Conservation (phyloP, 2,888 invertebrate species). For the Macaria notata region DNA sequence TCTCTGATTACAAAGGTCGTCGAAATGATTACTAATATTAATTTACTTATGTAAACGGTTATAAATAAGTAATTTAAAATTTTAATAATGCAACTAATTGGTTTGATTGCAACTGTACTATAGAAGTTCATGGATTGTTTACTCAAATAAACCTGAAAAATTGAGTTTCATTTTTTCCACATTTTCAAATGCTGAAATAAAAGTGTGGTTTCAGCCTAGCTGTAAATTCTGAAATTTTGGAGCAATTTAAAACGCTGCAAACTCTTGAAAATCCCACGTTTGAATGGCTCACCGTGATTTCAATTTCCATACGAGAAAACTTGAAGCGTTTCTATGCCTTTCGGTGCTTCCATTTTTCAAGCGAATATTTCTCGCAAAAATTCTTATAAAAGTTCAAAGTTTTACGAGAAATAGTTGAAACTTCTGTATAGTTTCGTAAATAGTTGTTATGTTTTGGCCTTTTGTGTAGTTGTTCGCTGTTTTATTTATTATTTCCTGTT, state of each 20-base stretch:
- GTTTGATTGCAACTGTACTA: too few species aligned
- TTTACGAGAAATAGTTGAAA: slow-evolving; percentile 14
- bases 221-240: background rate
- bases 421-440: slow-evolving; percentile 15
- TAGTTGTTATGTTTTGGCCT: slow-evolving; percentile 15
- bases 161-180: too few species aligned
- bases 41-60: too few species aligned
- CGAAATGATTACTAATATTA: too few species aligned
- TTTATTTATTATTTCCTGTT: slow-evolving; percentile 5
- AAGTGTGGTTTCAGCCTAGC: too few species aligned
- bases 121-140: too few species aligned
- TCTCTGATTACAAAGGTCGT: too few species aligned
- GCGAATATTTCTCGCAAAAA: slow-evolving; percentile 16
- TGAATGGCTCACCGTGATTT: slow-evolving; percentile 2
- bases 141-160: too few species aligned
- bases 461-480: slow-evolving; percentile 4
- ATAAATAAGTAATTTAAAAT: too few species aligned
- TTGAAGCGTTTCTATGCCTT: slow-evolving; percentile 39
- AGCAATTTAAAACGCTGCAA: slow-evolving; percentile 2
- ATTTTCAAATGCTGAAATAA: too few species aligned
- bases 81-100: too few species aligned
- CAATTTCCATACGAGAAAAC: slow-evolving; percentile 57
- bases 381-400: slow-evolving; percentile 13
- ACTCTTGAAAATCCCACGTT: slow-evolving; percentile 9
- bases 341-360: slow-evolving; percentile 16